Base-by-base conservation (phyloP, 2,888 invertebrate genomes). In the Allolobophora icterica region DNA sequence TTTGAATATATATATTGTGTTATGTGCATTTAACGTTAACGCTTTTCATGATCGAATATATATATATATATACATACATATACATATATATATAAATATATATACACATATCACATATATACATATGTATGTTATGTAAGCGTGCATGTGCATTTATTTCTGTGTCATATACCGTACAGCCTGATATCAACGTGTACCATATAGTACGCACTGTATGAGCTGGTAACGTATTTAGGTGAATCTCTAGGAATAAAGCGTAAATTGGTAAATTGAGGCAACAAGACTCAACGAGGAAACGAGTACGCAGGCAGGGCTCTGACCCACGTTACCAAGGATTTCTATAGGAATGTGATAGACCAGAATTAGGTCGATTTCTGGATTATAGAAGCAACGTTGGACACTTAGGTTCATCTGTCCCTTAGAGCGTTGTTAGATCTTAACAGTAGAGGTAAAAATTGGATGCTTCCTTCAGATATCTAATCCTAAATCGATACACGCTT, bases 11-110 rank as follows among this genome's bases (percentile, higher is more conserved):
- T 45, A 45, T 45, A 45, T 45, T n/a, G n/a, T n/a, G n/a, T n/a
- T n/a, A n/a, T n/a, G n/a, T n/a, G n/a, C n/a, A n/a, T n/a, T n/a
- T n/a, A n/a, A n/a, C n/a, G n/a, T n/a, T n/a, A n/a, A n/a, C n/a
- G n/a, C n/a, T n/a, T n/a, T n/a, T n/a, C n/a, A n/a, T 71, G 71
- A n/a, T 71, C 11, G 17, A 71, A 1, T n/a, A n/a, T 45, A 45
- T 45, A 45, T 45, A 45, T 45, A 45, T 45, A 45, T 11, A 11
- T 45, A 45, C 8, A 71, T 17, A 71, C 24, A 71, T 71, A 71
- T 71, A 71, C 17, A 71, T 71, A 71, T 71, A 71, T 71, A 71
- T n/a, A 71, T 71, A 71, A n/a, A 71, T 71, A 71, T 71, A 71
- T 71, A n/a, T 71, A 58, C n/a, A 71, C n/a, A 71, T 71, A 71